A percentile compares a stretch with the other conserved stretches of the same genome.
Evolutionary conservation across 2,113 vertebrate species (phyloP).

Genomic region (Plecotus auritus): DNA sequence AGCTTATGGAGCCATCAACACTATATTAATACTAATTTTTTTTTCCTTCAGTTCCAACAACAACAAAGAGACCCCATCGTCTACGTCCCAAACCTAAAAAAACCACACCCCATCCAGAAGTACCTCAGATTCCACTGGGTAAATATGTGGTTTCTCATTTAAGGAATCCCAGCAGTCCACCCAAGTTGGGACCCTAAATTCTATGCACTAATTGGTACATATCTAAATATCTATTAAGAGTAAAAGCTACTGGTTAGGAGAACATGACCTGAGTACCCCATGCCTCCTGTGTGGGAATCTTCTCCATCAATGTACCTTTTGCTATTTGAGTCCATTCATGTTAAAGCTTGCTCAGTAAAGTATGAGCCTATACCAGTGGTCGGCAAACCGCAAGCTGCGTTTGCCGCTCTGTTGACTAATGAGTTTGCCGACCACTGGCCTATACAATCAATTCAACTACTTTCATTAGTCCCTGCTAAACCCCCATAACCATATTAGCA

Average conservation of each 20-base stretch:
- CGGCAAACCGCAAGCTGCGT: no score
- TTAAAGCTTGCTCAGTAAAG: neutral
- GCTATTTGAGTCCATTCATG: neutral
- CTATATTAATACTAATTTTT: slow-evolving; percentile 40
- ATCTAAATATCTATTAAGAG: neutral
- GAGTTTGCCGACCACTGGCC: no score
- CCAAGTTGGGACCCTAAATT: neutral
- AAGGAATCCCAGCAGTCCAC: neutral
- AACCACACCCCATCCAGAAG: slow-evolving; percentile 75
- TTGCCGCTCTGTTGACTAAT: no score
- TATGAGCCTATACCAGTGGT: neutral
- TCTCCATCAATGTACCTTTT: neutral
- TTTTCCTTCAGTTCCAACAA: slow-evolving; percentile 48
- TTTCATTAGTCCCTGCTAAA: neutral
- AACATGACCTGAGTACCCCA: neutral
- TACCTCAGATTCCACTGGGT: slow-evolving; percentile 77
- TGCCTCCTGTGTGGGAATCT: neutral
- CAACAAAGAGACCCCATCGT: slow-evolving; percentile 38
- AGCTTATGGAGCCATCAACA: neutral
- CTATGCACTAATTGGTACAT: neutral
- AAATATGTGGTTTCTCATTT: slow-evolving; percentile 69
- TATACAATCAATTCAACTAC: neutral
- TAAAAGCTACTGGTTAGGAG: neutral
- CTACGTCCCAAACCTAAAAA: slow-evolving; percentile 79
- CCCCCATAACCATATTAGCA: neutral